These are phyloP conservation scores for Xestia c-nigrum DNA, from an alignment of 2,888 invertebrate species.

Conservation along the genomic window DNA sequence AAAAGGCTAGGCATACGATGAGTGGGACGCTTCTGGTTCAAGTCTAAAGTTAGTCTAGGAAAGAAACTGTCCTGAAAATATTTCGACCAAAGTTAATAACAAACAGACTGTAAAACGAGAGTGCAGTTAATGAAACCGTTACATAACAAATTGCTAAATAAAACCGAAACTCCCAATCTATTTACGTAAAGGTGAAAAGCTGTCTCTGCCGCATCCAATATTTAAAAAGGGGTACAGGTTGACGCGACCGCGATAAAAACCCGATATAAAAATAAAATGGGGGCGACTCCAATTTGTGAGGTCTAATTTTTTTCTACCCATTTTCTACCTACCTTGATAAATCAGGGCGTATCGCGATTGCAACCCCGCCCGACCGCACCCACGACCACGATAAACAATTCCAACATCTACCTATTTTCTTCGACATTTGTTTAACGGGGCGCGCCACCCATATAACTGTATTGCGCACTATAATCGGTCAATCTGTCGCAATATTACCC, in stretches of 20 bases:
- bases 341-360: constrained; percentile 79
- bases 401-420: constrained; percentile 78
- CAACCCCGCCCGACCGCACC: constrained; percentile 81
- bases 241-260: constrained; percentile 61
- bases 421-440: constrained; percentile 84
- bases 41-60: neutral
- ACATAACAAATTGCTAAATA: constrained; percentile 53
- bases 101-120: constrained; percentile 12
- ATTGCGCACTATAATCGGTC: constrained; percentile 81
- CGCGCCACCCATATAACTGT: constrained; percentile 82
- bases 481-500: constrained; percentile 79
- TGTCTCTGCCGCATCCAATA: constrained; percentile 62
- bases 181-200: constrained; percentile 61
- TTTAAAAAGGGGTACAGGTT: constrained; percentile 68
- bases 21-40: neutral
- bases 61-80: constrained; percentile 1
- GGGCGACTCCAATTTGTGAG: constrained; percentile 77
- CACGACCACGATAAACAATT: constrained; percentile 77
- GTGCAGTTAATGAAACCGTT: constrained; percentile 63
- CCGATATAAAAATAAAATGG: constrained; percentile 71
- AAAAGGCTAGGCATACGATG: no score
- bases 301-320: constrained; percentile 73
- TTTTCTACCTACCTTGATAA: constrained; percentile 79
- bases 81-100: neutral
- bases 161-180: constrained; percentile 49